A percentile compares a stretch with the other conserved stretches of the same genome.
Conservation (phyloP, 2,888 invertebrate species). For the Epiblema foenella region DNA sequence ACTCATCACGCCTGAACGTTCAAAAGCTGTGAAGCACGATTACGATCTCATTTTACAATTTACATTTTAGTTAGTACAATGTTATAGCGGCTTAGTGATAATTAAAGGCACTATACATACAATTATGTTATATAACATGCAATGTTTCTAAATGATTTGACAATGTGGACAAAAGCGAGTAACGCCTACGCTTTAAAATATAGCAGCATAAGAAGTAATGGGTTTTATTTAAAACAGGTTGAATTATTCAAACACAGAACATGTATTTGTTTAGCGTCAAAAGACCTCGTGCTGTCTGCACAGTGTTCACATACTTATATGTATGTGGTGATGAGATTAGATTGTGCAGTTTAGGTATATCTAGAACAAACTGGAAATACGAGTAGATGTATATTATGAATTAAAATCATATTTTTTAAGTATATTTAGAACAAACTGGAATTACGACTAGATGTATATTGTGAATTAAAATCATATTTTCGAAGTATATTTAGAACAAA, state of each 20-base stretch:
- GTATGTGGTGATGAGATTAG: too few relatives aligned
- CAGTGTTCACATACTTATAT: conserved; percentile 52
- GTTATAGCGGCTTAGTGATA: conserved; percentile 58
- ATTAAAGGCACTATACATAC: conserved; percentile 45
- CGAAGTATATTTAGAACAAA: too few relatives aligned
- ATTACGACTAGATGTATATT: too few relatives aligned
- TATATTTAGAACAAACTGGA: too few relatives aligned
- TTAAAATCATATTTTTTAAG: neutral
- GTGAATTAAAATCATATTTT: too few relatives aligned
- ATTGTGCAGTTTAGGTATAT: neutral
- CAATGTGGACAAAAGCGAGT: conserved; percentile 46
- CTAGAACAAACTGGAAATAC: neutral
- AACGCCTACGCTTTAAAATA: conserved; percentile 47
- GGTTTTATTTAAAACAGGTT: conserved; percentile 41
- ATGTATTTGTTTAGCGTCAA: conserved; percentile 16
- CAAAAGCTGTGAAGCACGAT: conserved; percentile 61
- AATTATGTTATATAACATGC: conserved; percentile 55
- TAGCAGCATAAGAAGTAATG: conserved; percentile 36
- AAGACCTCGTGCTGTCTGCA: conserved; percentile 33
- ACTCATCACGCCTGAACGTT: conserved; percentile 57
- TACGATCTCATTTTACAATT: conserved; percentile 63
- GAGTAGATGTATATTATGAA: neutral
- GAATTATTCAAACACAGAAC: conserved; percentile 32
- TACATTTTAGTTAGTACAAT: conserved; percentile 60
- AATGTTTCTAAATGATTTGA: conserved; percentile 54